phyloP scores from a whole-genome alignment of 2,888 invertebrate species.

The Netelia fuscicornis region DNA sequence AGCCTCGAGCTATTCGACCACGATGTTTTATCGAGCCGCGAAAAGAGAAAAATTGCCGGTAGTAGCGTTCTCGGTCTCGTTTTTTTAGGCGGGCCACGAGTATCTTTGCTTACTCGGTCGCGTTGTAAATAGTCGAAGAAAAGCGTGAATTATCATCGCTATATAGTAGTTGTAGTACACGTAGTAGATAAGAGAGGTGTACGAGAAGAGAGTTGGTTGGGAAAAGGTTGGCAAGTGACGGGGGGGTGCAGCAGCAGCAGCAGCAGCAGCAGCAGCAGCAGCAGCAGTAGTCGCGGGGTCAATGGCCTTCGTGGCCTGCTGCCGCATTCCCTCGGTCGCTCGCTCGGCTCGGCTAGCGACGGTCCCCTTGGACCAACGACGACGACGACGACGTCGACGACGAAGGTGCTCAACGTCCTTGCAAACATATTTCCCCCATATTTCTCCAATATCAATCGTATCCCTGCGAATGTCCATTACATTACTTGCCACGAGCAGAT shows the following conservation, averaged over 20 bases:
- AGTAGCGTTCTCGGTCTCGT: no score
- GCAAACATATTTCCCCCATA: constrained; percentile 17
- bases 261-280: not conserved
- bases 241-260: not conserved
- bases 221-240: constrained; percentile 45
- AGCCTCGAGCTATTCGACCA: no score
- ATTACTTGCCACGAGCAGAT: not conserved
- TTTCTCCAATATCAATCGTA: constrained; percentile 22
- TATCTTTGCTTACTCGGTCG: no score
- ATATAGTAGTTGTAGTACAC: not conserved
- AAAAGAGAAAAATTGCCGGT: no score
- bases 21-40: no score
- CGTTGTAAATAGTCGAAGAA: no score
- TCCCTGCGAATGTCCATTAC: not conserved
- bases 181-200: not conserved
- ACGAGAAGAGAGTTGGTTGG: constrained; percentile 1
- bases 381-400: constrained; percentile 31
- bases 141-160: not conserved
- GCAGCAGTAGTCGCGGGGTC: constrained; percentile 37
- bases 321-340: constrained; percentile 55
- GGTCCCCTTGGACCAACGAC: constrained; percentile 22
- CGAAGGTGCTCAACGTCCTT: constrained; percentile 58
- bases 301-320: constrained; percentile 54
- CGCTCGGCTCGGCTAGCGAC: not conserved
- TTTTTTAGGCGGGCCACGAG: no score